A percentile compares a stretch with the other conserved stretches of the same genome.
Evolutionary conservation across 2,888 invertebrate genomes (phyloP).

Genomic region (Drosophila nr. medialis): DNA sequence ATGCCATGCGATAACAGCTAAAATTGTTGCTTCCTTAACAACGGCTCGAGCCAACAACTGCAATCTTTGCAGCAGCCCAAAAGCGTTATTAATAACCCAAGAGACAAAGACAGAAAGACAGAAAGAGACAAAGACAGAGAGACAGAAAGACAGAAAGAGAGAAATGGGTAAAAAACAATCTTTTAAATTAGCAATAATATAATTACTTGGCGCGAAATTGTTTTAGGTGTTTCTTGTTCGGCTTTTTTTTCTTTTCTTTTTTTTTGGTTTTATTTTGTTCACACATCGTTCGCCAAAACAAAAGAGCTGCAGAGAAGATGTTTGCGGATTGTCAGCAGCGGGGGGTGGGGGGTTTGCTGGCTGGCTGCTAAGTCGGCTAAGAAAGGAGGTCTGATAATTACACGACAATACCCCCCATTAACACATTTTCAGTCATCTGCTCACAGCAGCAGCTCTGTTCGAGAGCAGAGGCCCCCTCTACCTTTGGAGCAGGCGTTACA

Average conservation of each 20-base stretch:
- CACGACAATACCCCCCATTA: slow-evolving; percentile 80
- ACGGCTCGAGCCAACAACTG: slow-evolving; percentile 26
- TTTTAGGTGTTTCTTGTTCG: slow-evolving; percentile 62
- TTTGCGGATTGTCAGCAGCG: not conserved
- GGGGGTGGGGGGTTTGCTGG: not conserved
- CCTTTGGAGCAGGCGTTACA: slow-evolving; percentile 51
- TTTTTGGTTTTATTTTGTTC: slow-evolving; percentile 47
- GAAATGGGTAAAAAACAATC: slow-evolving; percentile 30
- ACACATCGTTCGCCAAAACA: slow-evolving; percentile 73
- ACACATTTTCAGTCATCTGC: slow-evolving; percentile 75
- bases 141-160: not conserved
- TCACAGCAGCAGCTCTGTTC: slow-evolving; percentile 50
- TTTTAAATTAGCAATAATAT: slow-evolving; percentile 78
- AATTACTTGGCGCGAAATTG: slow-evolving; percentile 78
- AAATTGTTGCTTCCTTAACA: slow-evolving; percentile 53
- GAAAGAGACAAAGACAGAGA: not conserved
- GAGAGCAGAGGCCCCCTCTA: not conserved
- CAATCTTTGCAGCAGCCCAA: slow-evolving; percentile 44
- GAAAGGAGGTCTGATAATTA: slow-evolving; percentile 70
- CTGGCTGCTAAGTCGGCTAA: not conserved
- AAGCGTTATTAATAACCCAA: slow-evolving; percentile 54
- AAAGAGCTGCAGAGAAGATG: slow-evolving; percentile 32
- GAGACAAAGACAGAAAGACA: not conserved
- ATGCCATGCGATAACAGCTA: slow-evolving; percentile 63
- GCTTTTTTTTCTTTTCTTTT: slow-evolving; percentile 23